phyloP scores from a whole-genome alignment of 2,888 invertebrate genomes.

The Drosophila peninsularis region DNA sequence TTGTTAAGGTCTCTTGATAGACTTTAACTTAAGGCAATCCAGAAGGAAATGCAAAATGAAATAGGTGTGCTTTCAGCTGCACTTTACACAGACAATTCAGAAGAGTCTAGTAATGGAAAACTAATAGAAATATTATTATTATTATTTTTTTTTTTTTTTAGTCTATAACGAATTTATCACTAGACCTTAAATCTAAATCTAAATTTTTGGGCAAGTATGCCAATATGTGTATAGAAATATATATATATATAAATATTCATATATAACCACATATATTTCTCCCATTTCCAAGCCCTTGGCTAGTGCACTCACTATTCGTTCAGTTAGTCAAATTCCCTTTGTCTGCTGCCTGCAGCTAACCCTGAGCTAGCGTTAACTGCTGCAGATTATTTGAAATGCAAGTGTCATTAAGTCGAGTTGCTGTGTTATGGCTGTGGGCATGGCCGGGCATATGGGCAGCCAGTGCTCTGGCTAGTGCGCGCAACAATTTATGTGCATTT shows the following conservation, averaged over 20 bases:
- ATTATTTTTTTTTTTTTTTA: too few relatives aligned
- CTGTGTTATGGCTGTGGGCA: slow-evolving; percentile 31
- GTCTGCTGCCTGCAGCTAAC: neutral
- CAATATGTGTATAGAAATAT: too few relatives aligned
- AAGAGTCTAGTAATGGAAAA: too few relatives aligned
- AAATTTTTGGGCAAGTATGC: too few relatives aligned
- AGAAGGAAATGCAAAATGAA: neutral
- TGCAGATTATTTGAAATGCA: slow-evolving; percentile 73
- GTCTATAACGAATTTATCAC: too few relatives aligned
- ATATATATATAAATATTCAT: too few relatives aligned
- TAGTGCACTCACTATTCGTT: neutral
- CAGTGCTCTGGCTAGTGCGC: slow-evolving; percentile 18
- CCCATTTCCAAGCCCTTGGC: neutral
- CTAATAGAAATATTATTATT: too few relatives aligned
- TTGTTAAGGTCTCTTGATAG: too few relatives aligned
- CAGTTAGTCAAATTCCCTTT: neutral
- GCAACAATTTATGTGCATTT: slow-evolving; percentile 79
- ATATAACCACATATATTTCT: too few relatives aligned
- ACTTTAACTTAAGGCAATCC: neutral
- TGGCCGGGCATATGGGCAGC: slow-evolving; percentile 37
- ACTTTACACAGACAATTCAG: neutral
- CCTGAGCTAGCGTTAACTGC: slow-evolving; percentile 8
- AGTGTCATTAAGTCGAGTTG: slow-evolving; percentile 62
- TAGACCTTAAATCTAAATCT: too few relatives aligned
- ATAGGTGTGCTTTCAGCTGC: too few relatives aligned